These are phyloP conservation scores for Tauraco hartlaubi DNA, from an alignment of 2,797 vertebrate genomes.

Conservation along the genomic window DNA sequence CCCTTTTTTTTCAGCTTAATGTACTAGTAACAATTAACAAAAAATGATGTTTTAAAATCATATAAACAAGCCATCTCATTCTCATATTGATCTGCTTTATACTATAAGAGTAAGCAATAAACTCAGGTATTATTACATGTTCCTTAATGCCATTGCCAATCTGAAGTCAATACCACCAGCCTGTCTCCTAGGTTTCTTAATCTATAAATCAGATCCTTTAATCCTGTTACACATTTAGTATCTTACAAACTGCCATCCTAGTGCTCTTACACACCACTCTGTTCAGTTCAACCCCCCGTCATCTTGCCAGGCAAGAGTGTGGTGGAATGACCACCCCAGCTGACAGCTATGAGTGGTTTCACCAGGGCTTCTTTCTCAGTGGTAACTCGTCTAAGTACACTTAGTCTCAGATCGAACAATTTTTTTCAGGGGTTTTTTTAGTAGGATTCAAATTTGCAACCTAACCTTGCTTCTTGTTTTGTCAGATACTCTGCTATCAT, in stretches of 20 bases:
- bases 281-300: neutral
- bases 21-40: neutral
- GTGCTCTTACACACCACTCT: neutral
- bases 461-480: neutral
- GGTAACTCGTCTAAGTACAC: neutral
- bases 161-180: neutral
- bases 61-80: neutral
- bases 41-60: neutral
- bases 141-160: neutral
- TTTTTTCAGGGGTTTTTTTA: neutral
- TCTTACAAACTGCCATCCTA: neutral
- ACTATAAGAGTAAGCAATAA: neutral
- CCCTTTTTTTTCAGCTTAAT: neutral
- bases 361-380: neutral
- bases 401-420: neutral
- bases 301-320: neutral
- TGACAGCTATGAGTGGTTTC: neutral
- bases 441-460: neutral
- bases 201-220: neutral
- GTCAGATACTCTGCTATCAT: neutral
- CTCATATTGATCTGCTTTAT: neutral
- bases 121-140: neutral
- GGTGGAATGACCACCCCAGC: neutral
- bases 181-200: neutral
- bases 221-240: neutral